Percentiles rank a stretch among this genome's conserved stretches.
phyloP scores from a whole-genome alignment of 2,888 invertebrate species.

The Diachrysia chrysitis region DNA sequence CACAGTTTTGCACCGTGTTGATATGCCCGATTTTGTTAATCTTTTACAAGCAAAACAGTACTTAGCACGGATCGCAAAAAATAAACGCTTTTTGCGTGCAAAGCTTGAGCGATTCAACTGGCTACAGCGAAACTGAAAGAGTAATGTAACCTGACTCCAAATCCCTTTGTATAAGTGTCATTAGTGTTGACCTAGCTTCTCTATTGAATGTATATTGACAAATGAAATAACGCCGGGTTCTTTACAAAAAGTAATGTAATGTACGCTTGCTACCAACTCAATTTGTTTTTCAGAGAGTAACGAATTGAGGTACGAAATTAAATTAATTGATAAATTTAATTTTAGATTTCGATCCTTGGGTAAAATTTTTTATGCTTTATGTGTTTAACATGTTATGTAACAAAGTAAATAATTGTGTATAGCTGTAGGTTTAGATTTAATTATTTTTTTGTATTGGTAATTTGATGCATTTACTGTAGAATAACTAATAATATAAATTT shows the following conservation, averaged over 20 bases:
- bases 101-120: slow-evolving; percentile 16
- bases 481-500: neutral
- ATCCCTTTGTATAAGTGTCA: slow-evolving; percentile 5
- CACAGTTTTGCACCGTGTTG: slow-evolving; percentile 33
- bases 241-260: slow-evolving; percentile 4
- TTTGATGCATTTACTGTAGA: neutral
- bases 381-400: neutral
- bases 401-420: neutral
- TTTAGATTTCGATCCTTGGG: neutral
- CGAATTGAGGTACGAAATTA: slow-evolving; percentile 2
- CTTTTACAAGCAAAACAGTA: slow-evolving; percentile 18
- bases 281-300: neutral
- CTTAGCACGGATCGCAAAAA: slow-evolving; percentile 9
- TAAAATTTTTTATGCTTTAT: neutral
- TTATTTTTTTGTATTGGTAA: neutral
- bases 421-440: too few species aligned
- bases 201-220: slow-evolving; percentile 22
- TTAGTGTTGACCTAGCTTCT: neutral
- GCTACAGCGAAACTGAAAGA: neutral
- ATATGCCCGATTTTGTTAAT: slow-evolving; percentile 33
- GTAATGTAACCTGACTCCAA: slow-evolving; percentile 8
- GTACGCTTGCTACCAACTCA: neutral
- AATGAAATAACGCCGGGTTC: neutral
- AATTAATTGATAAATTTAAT: neutral
- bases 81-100: slow-evolving; percentile 1